Conservation (phyloP, 1,140 invertebrate species). For the Pogonus chalceus region DNA sequence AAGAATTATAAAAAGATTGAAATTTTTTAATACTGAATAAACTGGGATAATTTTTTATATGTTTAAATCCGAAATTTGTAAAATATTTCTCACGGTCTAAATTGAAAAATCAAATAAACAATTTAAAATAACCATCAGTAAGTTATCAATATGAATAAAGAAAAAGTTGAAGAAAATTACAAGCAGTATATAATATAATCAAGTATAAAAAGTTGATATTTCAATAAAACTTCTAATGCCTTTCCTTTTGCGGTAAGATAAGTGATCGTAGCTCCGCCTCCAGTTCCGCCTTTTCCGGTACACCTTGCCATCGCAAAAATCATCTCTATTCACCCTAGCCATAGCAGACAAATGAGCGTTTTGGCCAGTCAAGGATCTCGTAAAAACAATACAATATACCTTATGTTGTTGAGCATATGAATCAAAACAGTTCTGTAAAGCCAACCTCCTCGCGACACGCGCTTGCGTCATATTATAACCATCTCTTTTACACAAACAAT, state of each 20-base stretch:
- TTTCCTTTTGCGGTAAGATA: neutral
- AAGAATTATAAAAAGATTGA: too few relatives aligned
- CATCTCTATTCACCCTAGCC: neutral
- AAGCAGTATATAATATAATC: too few relatives aligned
- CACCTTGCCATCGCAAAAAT: neutral
- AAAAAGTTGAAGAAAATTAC: too few relatives aligned
- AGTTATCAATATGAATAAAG: neutral
- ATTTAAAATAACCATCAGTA: neutral
- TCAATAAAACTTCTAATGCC: neutral
- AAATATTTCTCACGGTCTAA: too few relatives aligned
- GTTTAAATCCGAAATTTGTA: too few relatives aligned
- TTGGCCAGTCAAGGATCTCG: neutral
- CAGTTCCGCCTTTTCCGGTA: neutral
- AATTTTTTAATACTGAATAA: too few relatives aligned
- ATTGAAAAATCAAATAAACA: too few relatives aligned
- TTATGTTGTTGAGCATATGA: slow-evolving; percentile 1
- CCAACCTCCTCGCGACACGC: neutral
- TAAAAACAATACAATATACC: slow-evolving; percentile 4
- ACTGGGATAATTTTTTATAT: too few relatives aligned
- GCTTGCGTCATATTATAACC: neutral
- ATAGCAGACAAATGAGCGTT: neutral
- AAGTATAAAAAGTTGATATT: too few relatives aligned
- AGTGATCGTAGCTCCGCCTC: slow-evolving; percentile 2
- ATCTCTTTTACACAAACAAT: neutral
- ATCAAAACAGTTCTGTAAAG: neutral